phyloP scores from a whole-genome alignment of 2,888 invertebrate species.

The Cryptocephalus primarius region DNA sequence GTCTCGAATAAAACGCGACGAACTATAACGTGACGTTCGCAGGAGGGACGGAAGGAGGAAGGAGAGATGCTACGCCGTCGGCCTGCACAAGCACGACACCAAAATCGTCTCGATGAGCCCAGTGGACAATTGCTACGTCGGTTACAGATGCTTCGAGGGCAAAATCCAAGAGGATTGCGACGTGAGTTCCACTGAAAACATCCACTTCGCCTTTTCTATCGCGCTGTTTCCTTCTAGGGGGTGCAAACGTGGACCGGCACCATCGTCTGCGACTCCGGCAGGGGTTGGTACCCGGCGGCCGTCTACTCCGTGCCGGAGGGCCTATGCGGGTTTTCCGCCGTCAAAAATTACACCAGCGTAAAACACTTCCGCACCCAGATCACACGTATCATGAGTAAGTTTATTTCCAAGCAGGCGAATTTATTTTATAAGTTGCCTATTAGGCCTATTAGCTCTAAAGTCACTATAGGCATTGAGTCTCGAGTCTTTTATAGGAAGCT shows the following conservation, averaged over 20 bases:
- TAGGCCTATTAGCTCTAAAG: too few relatives aligned
- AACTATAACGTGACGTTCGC: conserved; percentile 7
- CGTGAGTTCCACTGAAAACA: conserved; percentile 6
- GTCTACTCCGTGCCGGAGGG: conserved; percentile 50
- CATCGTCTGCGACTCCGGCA: conserved; percentile 52
- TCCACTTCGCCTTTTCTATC: not conserved
- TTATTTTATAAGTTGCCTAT: too few relatives aligned
- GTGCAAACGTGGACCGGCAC: conserved; percentile 50
- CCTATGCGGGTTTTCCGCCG: conserved; percentile 41
- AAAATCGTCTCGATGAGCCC: conserved; percentile 42
- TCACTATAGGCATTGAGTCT: too few relatives aligned
- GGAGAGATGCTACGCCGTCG: conserved; percentile 49
- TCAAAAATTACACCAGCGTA: conserved; percentile 42
- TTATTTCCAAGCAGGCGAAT: not conserved
- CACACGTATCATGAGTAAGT: conserved; percentile 39
- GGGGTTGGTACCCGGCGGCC: conserved; percentile 64
- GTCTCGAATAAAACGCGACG: too few relatives aligned
- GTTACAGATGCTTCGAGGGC: conserved; percentile 46
- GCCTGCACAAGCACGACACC: conserved; percentile 41
- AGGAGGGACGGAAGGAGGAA: conserved; percentile 26
- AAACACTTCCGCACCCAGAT: conserved; percentile 44
- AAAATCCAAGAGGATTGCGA: conserved; percentile 13
- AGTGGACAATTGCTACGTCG: conserved; percentile 41
- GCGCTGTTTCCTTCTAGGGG: conserved; percentile 10
- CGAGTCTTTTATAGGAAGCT: too few relatives aligned